Base-by-base conservation (phyloP, 2,113 vertebrate genomes). In the Etia nguti region DNA sequence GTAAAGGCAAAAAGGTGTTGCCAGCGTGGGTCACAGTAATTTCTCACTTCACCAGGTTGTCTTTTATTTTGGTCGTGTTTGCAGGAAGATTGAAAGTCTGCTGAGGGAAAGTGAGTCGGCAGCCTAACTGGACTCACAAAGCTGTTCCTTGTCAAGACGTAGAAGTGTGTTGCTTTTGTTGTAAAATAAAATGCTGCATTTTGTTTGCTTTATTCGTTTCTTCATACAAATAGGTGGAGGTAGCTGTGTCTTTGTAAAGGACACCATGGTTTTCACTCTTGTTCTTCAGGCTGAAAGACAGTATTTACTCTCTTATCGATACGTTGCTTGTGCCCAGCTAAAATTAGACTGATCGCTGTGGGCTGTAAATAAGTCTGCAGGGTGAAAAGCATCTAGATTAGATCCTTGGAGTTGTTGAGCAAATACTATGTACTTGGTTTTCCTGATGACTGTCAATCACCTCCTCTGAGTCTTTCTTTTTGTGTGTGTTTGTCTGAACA, bases 401-500 rank as follows among this genome's bases (percentile, higher is more conserved):
- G 24, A 34, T 84, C 24, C 22, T 60, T 31, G 48, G 36, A 70
- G 62, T 68, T 57, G 29, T 11, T 29, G 36, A 7, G 46, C 34
- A 84, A 41, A 4, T 80, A 62, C 57, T 85, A 79, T 84, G 11
- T 80, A 50, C 12, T 5, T 38, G 38, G 48, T 22, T 46, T 48
- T 68, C 10, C 16, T 84, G 46, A 80, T 52, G 22, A 38, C 34
- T 20, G 4, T 60, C 80, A 55, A 0, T 79, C 29, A 22, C 34
- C 8, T 75, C 26, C 22, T 24, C 31, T 85, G 26, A 38, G 11
- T 34, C 54, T 16, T 13, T n/a, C 13, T 20, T 10, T 38, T 16
- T 82, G 20, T 73, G 24, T 80, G 18, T 60, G 12, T 86, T 43
- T 83, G 2, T 83, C 12, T 70, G 31, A 81, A 59, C 4, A 99